Evolutionary conservation across 1,140 invertebrate genomes (phyloP).

Genomic region (Drosophila takahashii): DNA sequence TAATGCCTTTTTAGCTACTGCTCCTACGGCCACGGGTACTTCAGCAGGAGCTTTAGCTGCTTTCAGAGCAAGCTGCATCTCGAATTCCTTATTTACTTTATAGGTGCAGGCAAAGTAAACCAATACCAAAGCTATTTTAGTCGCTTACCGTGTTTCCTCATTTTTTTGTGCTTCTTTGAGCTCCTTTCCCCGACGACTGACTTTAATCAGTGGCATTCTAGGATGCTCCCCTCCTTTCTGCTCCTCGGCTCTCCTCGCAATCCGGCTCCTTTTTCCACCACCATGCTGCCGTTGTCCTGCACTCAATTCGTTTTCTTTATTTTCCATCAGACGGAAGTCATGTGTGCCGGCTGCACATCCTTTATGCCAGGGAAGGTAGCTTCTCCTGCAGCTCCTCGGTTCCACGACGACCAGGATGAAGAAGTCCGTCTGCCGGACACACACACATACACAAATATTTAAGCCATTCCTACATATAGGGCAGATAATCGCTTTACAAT

Average conservation of each 20-base stretch:
- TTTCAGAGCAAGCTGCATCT: constrained; percentile 58
- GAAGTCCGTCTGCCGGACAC: constrained; percentile 27
- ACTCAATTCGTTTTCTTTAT: constrained; percentile 81
- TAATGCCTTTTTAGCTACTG: constrained; percentile 71
- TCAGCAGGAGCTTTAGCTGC: constrained; percentile 45
- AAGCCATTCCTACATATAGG: constrained; percentile 52
- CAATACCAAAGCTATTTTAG: constrained; percentile 75
- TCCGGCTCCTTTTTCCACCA: constrained; percentile 11
- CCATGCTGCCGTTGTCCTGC: constrained; percentile 58
- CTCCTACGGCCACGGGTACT: constrained; percentile 7
- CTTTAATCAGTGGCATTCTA: constrained; percentile 80
- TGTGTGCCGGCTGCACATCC: constrained; percentile 76
- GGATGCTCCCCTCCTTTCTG: constrained; percentile 40
- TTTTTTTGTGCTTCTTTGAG: constrained; percentile 37
- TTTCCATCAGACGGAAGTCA: constrained; percentile 75
- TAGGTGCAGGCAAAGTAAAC: constrained; percentile 61
- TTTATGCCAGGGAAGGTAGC: constrained; percentile 48
- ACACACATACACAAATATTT: constrained; percentile 60
- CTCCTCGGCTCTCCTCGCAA: constrained; percentile 13
- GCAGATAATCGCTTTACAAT: constrained; percentile 77
- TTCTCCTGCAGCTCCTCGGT: constrained; percentile 2
- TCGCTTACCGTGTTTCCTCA: constrained; percentile 62
- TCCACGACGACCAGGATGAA: neutral
- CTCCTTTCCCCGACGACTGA: constrained; percentile 37
- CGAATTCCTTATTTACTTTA: constrained; percentile 81